Evolutionary conservation across 2,797 vertebrate genomes (phyloP).

Genomic region (Mycteria americana): DNA sequence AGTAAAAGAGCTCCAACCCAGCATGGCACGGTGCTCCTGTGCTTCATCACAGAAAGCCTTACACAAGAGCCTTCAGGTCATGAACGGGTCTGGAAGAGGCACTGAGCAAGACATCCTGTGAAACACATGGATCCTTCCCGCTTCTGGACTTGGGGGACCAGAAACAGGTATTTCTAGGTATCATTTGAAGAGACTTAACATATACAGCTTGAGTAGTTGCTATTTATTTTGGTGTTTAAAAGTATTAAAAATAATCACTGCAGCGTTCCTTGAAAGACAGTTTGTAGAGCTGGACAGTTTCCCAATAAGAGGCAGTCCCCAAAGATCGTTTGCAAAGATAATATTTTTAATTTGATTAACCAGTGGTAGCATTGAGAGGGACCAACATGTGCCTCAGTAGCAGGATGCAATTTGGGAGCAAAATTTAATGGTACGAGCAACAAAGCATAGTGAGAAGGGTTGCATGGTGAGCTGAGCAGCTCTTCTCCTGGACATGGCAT

Average conservation of each 20-base stretch:
- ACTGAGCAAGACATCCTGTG: neutral
- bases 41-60: neutral
- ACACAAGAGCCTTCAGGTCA: neutral
- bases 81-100: neutral
- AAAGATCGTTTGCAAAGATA: neutral
- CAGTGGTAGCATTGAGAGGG: neutral
- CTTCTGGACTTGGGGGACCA: neutral
- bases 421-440: neutral
- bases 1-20: neutral
- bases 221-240: slow-evolving; percentile 3
- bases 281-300: neutral
- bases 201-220: neutral
- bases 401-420: neutral
- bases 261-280: neutral
- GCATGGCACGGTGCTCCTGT: neutral
- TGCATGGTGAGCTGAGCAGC: neutral
- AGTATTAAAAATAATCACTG: neutral
- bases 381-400: neutral
- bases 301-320: neutral
- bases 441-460: neutral
- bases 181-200: neutral
- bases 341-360: slow-evolving; percentile 24
- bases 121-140: neutral
- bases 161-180: neutral
- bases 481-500: neutral